Evolutionary conservation across 1,140 invertebrate genomes (phyloP).

Genomic region (Ganaspis sp.): DNA sequence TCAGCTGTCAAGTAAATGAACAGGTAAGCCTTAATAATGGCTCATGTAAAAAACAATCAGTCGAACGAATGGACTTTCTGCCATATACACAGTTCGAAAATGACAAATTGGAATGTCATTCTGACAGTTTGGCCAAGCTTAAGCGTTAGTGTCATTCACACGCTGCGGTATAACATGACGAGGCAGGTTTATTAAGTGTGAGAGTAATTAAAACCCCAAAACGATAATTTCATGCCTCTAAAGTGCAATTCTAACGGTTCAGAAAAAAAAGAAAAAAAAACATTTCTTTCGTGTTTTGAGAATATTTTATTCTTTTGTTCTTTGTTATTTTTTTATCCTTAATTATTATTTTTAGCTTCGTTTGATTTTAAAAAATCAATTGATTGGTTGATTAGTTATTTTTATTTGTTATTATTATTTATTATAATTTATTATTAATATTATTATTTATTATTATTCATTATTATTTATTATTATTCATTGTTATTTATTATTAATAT

Average conservation of each 20-base stretch:
- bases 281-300: conserved; percentile 31
- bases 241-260: too few species aligned
- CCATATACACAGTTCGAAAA: conserved; percentile 41
- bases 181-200: conserved; percentile 30
- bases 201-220: conserved; percentile 37
- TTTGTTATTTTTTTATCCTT: too few species aligned
- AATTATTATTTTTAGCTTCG: too few species aligned
- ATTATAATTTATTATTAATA: too few species aligned
- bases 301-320: too few species aligned
- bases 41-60: conserved; percentile 53
- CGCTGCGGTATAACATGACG: conserved; percentile 34
- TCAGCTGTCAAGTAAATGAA: conserved; percentile 15
- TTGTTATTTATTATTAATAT: too few species aligned
- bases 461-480: too few species aligned
- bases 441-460: too few species aligned
- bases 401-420: too few species aligned
- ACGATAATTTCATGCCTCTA: conserved; percentile 40
- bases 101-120: conserved; percentile 60
- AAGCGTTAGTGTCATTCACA: conserved; percentile 33
- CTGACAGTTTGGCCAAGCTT: conserved; percentile 33
- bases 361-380: too few species aligned
- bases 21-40: conserved; percentile 13
- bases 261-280: conserved; percentile 45
- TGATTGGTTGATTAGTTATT: too few species aligned
- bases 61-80: conserved; percentile 51